Base-by-base conservation (phyloP, 2,797 vertebrate species). In the Darevskia mixta region DNA sequence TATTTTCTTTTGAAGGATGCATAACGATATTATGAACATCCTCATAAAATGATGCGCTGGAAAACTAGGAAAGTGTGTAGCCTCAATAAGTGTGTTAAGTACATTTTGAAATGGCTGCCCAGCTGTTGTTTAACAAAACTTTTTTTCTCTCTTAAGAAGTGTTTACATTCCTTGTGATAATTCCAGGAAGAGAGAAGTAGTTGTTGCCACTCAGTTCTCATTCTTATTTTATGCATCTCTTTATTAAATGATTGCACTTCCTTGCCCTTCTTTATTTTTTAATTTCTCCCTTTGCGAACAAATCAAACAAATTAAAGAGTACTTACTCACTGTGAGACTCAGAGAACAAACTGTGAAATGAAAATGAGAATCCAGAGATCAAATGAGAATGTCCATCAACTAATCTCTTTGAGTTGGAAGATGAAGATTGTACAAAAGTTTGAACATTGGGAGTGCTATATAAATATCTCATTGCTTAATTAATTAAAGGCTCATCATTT, bases 191-290 rank as follows among this genome's bases (percentile, higher is more conserved):
- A 72, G 82, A 55, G 2, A 4, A 89, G 17, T 38, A 1, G 32
- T 29, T 9, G 4, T 41, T 17, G 38, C 35, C 49, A 23, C 17
- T 69, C 2, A 66, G n/a, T 3, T 0, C 88, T 86, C 90, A 79
- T 3, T 80, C 88, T 87, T 81, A 18, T 3, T 91, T 87, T 84
- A 20, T 45, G 35, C n/a, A 82, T 17, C 20, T 90, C 72, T 64
- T 10, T 66, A 43, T 79, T 67, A 17, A 76, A 80, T 86, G 73
- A 45, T 2, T 6, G 76, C 55, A 35, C 27, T 72, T 77, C 15
- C 73, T 92, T 78, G 0, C 15, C 1, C 69, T 84, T 29, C 2
- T 71, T 10, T 43, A 61, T 58, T 85, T 69, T 58, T 72, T 83
- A 45, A 71, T 61, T 38, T 78, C 41, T 15, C 61, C 11, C 58